These are phyloP conservation scores for Leptatherina wallacei DNA, from an alignment of 2,797 vertebrate genomes.

Conservation along the genomic window DNA sequence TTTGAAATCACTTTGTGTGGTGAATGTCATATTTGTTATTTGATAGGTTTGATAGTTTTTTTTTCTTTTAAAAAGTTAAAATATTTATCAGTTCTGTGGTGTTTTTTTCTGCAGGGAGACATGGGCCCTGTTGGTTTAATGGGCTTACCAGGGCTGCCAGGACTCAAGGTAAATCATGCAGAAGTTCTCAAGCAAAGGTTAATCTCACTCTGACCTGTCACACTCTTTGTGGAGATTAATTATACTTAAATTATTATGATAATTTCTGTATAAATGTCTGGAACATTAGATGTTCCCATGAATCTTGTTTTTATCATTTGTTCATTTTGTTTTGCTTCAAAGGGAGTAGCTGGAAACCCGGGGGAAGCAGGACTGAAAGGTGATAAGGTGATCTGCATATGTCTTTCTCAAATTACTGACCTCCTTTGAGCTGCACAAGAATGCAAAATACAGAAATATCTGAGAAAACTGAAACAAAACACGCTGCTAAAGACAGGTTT, in stretches of 20 bases:
- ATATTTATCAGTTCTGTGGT: slow-evolving; percentile 27
- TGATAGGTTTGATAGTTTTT: not conserved
- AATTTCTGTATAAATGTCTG: not conserved
- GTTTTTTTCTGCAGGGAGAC: slow-evolving; percentile 90
- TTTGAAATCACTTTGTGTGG: not conserved
- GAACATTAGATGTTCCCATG: not conserved
- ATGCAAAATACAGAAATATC: not conserved
- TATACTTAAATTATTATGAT: not conserved
- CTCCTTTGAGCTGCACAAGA: not conserved
- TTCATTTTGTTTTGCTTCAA: slow-evolving; percentile 32
- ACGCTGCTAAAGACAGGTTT: not conserved
- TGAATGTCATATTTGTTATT: not conserved
- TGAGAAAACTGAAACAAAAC: not conserved
- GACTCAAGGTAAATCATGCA: slow-evolving; percentile 88
- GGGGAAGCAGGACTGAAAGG: slow-evolving; percentile 99
- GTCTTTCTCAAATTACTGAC: slow-evolving; percentile 84
- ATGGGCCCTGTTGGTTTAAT: slow-evolving; percentile 88
- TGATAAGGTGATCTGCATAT: slow-evolving; percentile 95
- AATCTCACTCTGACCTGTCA: not conserved
- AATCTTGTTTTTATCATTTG: not conserved
- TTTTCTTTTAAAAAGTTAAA: no score
- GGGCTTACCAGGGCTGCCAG: slow-evolving; percentile 89
- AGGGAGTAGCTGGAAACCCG: slow-evolving; percentile 93
- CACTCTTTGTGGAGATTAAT: slow-evolving; percentile 1
- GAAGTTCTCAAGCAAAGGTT: not conserved